Evolutionary conservation across 2,113 vertebrate genomes (phyloP).

Genomic region (Tyrannus savana): DNA sequence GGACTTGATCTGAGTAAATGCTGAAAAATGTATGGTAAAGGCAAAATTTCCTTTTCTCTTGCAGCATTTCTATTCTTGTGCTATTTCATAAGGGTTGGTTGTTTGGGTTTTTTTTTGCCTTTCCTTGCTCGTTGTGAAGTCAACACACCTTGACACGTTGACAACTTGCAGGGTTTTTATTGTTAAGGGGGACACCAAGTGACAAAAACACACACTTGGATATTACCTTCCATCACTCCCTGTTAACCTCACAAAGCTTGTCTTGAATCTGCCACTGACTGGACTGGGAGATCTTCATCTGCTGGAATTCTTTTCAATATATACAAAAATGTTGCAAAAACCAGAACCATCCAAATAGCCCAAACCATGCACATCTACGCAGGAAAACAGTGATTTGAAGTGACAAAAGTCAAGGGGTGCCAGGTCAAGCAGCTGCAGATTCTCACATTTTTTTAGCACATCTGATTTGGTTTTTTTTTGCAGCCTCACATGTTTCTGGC

Average conservation of each 20-base stretch:
- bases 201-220: not conserved
- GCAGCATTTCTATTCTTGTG: not conserved
- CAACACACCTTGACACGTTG: constrained; percentile 2
- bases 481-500: not conserved
- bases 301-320: not conserved
- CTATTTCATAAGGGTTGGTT: not conserved
- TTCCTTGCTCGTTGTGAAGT: not conserved
- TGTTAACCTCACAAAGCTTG: not conserved
- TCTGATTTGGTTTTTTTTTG: not conserved
- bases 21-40: not conserved
- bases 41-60: not conserved
- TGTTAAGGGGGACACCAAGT: not conserved
- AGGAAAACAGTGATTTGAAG: not conserved
- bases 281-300: rapidly evolving
- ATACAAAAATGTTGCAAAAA: not conserved
- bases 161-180: not conserved
- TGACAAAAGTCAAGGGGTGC: not conserved
- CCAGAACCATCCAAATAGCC: rapidly evolving
- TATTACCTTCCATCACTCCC: not conserved
- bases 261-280: not conserved
- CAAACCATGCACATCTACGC: rapidly evolving
- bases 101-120: not conserved
- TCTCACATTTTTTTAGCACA: not conserved
- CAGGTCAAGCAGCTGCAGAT: not conserved
- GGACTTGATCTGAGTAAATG: not conserved